Base-by-base conservation (phyloP, 2,113 vertebrate genomes). In the Dipodomys spectabilis region DNA sequence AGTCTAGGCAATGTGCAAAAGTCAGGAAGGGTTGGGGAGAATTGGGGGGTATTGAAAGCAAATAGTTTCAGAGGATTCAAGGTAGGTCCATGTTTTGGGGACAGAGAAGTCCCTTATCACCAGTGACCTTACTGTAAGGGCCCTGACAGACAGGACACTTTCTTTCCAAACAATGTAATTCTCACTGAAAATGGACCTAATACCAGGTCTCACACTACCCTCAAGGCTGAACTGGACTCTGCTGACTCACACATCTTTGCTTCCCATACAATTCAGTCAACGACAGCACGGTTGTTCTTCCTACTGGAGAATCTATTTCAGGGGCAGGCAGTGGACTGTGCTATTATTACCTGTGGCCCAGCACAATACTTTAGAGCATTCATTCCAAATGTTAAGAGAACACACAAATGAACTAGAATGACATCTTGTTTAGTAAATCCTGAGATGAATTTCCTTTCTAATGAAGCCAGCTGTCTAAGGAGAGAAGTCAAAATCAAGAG, bases 231-330 rank as follows among this genome's bases (percentile, higher is more conserved):
- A 95, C 93, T 96, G 93, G 95, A 82, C 49, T 44, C 86, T 69
- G 72, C 82, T 94, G 81, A 73, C 96, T 96, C 95, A 94, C 27
- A 71, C 68, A 95, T 78, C 73, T 53, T 74, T 69, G 73, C 87
- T 84, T 93, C 62, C 84, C 32, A 25, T 82, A 84, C 87, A 67
- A 79, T 64, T 45, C 3, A 1, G 89, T 73, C 89, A 92, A 94
- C 79, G 94, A 93, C 86, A 94, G 53, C 13, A 6, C 64, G 64
- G 62, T 93, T 94, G 88, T 93, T 83, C 84, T 97, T 39, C 82
- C 82, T 91, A n/a, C 95, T 64, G 88, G 92, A 96, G 91, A 93
- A 86, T 82, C 97, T 86, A 84, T 96, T 97, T 97, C 93, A 81
- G 95, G 95, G 74, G 89, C 44, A 20, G 57, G 60, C 75, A 74